Conservation (phyloP, 2,888 invertebrate genomes). For the Acleris sparsana region DNA sequence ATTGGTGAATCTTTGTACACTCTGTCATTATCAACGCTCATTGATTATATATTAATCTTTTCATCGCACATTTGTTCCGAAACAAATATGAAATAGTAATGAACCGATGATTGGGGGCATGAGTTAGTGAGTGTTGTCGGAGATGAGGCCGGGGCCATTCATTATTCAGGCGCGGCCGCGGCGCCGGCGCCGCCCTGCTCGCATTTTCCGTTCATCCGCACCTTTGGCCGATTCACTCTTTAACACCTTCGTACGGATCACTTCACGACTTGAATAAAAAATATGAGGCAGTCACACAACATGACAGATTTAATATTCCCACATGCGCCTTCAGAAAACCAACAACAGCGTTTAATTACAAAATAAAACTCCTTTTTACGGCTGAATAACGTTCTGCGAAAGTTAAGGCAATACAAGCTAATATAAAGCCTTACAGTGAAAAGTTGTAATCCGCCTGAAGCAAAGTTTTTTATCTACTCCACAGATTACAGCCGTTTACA, state of each 20-base stretch:
- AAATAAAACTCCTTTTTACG: slow-evolving; percentile 30
- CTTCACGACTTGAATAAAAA: slow-evolving; percentile 76
- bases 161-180: slow-evolving; percentile 63
- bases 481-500: slow-evolving; percentile 19
- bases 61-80: slow-evolving; percentile 3
- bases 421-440: slow-evolving; percentile 28
- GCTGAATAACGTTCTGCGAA: slow-evolving; percentile 13
- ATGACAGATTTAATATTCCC: slow-evolving; percentile 61
- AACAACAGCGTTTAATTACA: slow-evolving; percentile 48
- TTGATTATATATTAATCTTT: slow-evolving; percentile 12
- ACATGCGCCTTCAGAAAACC: slow-evolving; percentile 50
- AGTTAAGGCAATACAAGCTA: slow-evolving; percentile 27
- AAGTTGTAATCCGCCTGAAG: slow-evolving; percentile 36
- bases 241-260: slow-evolving; percentile 77
- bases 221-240: slow-evolving; percentile 77
- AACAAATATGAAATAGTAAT: slow-evolving; percentile 25
- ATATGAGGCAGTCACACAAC: slow-evolving; percentile 59
- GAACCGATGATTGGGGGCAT: slow-evolving; percentile 17
- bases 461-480: slow-evolving; percentile 31
- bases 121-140: slow-evolving; percentile 38
- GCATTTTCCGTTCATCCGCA: slow-evolving; percentile 75
- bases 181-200: slow-evolving; percentile 57
- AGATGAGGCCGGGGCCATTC: slow-evolving; percentile 50
- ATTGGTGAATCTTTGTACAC: neutral
- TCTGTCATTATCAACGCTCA: slow-evolving; percentile 2